Evolutionary conservation across 1,140 invertebrate species (phyloP).

Genomic region (Drosophila kanapiae): DNA sequence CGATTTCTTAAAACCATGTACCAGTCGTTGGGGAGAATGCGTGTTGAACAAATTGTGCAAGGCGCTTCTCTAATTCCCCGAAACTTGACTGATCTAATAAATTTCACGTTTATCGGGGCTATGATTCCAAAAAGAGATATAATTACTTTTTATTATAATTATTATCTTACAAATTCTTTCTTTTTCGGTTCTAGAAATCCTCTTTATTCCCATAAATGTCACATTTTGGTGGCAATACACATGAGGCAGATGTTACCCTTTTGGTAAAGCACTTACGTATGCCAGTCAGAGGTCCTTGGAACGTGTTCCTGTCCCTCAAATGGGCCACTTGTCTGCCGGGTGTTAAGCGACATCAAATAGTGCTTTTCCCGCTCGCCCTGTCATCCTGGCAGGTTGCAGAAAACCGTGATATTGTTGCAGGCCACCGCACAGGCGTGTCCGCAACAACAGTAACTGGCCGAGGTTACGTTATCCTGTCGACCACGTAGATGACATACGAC

Average conservation of each 20-base stretch:
- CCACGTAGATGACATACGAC: slow-evolving; percentile 65
- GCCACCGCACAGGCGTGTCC: slow-evolving; percentile 26
- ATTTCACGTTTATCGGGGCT: not conserved
- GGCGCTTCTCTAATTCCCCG: not conserved
- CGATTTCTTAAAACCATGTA: not conserved
- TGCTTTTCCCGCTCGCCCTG: slow-evolving; percentile 10
- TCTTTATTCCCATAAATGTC: not conserved
- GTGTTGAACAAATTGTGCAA: not conserved
- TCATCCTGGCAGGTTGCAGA: slow-evolving; percentile 8
- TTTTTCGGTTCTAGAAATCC: not conserved
- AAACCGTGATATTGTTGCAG: slow-evolving; percentile 26
- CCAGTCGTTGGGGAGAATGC: not conserved
- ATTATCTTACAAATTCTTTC: not conserved
- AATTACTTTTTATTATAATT: not conserved
- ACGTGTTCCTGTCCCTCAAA: slow-evolving; percentile 34
- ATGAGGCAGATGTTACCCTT: slow-evolving; percentile 31
- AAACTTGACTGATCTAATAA: not conserved
- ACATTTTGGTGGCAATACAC: slow-evolving; percentile 7
- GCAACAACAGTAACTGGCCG: slow-evolving; percentile 43
- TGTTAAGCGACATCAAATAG: slow-evolving; percentile 47
- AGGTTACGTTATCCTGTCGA: slow-evolving; percentile 43
- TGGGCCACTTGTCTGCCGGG: slow-evolving; percentile 31
- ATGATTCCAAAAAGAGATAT: too few relatives aligned
- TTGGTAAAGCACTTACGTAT: slow-evolving; percentile 43
- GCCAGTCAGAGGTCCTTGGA: slow-evolving; percentile 55